phyloP scores from a whole-genome alignment of 1,140 invertebrate genomes.

The Hylaeus volcanicus region DNA sequence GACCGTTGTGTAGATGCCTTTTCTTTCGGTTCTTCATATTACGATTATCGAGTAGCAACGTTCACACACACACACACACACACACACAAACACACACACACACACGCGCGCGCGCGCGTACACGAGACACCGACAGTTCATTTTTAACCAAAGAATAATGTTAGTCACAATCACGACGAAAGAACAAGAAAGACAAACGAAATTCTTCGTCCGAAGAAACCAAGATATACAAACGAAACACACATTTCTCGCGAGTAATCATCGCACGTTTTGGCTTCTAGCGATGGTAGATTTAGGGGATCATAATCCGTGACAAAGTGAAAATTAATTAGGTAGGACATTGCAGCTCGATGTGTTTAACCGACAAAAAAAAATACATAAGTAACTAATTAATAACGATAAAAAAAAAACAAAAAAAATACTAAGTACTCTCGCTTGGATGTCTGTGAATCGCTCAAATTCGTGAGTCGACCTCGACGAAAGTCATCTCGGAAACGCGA shows the following conservation, averaged over 20 bases:
- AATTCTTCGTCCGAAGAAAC: constrained; percentile 28
- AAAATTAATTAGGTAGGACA: constrained; percentile 34
- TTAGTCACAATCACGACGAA: constrained; percentile 59
- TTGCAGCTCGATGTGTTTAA: constrained; percentile 42
- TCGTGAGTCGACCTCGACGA: constrained; percentile 10
- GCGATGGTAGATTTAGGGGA: constrained; percentile 34
- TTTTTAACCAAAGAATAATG: constrained; percentile 80
- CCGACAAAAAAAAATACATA: constrained; percentile 2
- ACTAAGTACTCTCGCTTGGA: constrained; percentile 45
- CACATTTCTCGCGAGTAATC: constrained; percentile 19
- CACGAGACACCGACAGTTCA: constrained; percentile 63
- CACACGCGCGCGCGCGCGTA: background rate
- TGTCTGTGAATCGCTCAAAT: constrained; percentile 57
- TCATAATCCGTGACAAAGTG: constrained; percentile 8
- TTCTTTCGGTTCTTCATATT: constrained; percentile 69
- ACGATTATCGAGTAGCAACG: constrained; percentile 67
- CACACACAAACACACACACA: background rate
- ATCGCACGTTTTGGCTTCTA: constrained; percentile 37
- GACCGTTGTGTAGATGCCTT: constrained; percentile 43
- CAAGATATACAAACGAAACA: background rate
- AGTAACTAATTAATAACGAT: background rate
- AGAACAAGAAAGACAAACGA: constrained; percentile 21
- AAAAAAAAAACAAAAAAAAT: background rate
- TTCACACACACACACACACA: constrained; percentile 1
- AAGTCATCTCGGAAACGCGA: background rate